Evolutionary conservation across 2,888 invertebrate genomes (phyloP), one percentile per base, ranked within the genome.

Genomic region (Chesias legatella): DNA sequence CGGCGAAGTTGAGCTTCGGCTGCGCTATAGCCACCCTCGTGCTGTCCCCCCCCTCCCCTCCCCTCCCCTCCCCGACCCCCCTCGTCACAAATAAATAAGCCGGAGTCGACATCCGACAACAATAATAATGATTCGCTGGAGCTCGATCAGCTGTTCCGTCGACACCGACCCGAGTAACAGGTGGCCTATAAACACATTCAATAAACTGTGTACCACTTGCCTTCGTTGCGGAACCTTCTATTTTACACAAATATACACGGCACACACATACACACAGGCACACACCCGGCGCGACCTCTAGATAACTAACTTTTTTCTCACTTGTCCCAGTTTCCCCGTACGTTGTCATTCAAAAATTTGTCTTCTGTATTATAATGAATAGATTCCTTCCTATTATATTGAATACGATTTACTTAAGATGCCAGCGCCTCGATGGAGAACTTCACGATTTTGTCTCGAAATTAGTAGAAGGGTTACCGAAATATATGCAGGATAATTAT

Each of bases 141-240:
- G 77, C 73, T 67, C 78, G 79, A 86, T 88, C 88, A 88, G 88
- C 88, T 88, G 88, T 82, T 84, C 72, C 63, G 73, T 73, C 81
- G 76, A 77, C 83, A 83, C 82, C 79, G 84, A 83, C 79, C 83
- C 81, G 76, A 77, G 82, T 85, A 88, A 89, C 89, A 89, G 88
- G 89, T 89, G 88, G 88, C 79, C 86, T 82, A 84, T 89, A 88
- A 88, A 88, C 88, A 86, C 85, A 85, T 86, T 84, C 85, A 82
- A 84, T 88, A 84, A 88, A 88, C 75, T 84, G 76, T 84, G 78
- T 78, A 79, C 79, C 79, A 80, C 79, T 85, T 83, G 81, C 82
- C 78, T 83, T 79, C 75, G 79, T 64, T 79, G 75, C 74, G 78
- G 73, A 76, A 79, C 80, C 72, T 63, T 81, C 73, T 75, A 76